phyloP scores from a whole-genome alignment of 1,140 invertebrate genomes.

The Globodera rostochiensis region DNA sequence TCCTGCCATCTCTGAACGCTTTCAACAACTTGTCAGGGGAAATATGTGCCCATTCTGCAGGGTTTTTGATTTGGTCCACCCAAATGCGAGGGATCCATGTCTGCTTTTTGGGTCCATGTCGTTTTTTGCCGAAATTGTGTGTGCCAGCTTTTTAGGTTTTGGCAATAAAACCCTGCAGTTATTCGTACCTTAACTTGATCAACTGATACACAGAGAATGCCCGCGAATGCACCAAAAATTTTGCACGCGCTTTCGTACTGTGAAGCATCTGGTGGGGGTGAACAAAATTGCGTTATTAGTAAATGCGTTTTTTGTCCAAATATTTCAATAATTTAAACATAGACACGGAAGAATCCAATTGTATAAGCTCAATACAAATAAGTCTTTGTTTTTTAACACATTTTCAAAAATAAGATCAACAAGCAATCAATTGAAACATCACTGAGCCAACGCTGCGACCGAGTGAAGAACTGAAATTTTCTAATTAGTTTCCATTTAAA shows the following conservation, averaged over 20 bases:
- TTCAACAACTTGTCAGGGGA: not conserved
- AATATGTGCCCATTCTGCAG: too few species aligned
- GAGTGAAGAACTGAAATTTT: too few species aligned
- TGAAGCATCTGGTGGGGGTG: too few species aligned
- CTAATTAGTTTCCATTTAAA: too few species aligned
- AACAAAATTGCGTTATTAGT: too few species aligned
- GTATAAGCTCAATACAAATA: not conserved
- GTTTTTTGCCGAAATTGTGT: not conserved
- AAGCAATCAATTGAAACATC: too few species aligned
- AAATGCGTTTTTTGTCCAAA: not conserved
- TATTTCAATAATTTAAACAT: not conserved
- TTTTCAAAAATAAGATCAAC: not conserved
- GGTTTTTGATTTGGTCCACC: too few species aligned
- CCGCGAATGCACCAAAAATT: not conserved
- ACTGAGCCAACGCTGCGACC: too few species aligned
- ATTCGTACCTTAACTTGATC: slow-evolving; percentile 3
- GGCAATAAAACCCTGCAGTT: too few species aligned
- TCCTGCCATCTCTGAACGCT: slow-evolving; percentile 62
- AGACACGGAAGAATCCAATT: not conserved
- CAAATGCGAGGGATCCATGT: too few species aligned
- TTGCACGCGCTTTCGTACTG: too few species aligned
- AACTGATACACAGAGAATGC: slow-evolving; percentile 48
- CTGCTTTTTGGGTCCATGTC: too few species aligned
- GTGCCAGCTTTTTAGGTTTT: not conserved
- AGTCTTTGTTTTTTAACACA: not conserved